phyloP scores from a whole-genome alignment of 2,113 vertebrate species.

The Ictidomys tridecemlineatus region DNA sequence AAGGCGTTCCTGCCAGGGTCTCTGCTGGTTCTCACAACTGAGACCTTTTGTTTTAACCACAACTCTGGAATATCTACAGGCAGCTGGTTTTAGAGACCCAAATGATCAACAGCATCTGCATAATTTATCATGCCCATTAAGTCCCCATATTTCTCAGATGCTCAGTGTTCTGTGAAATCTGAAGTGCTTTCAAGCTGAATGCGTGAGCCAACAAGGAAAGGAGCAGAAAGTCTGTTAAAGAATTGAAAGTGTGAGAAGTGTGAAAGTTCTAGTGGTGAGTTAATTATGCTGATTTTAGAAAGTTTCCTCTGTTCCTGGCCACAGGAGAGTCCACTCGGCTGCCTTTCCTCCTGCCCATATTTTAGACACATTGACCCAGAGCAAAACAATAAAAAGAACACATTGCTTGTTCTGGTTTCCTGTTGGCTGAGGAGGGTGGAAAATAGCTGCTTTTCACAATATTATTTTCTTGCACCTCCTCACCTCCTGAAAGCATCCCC shows the following conservation, averaged over 20 bases:
- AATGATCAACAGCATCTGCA: constrained; percentile 45
- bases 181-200: constrained; percentile 28
- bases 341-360: neutral
- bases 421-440: neutral
- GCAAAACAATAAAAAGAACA: neutral
- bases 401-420: neutral
- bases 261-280: neutral
- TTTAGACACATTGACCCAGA: constrained; percentile 14
- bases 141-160: constrained; percentile 51
- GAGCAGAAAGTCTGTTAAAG: neutral
- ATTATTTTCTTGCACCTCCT: neutral
- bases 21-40: neutral
- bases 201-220: neutral
- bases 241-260: neutral
- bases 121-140: constrained; percentile 43
- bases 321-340: neutral
- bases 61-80: constrained; percentile 26
- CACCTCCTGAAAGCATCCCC: neutral
- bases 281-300: neutral
- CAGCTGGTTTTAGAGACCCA: constrained; percentile 45
- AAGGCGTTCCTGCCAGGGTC: neutral
- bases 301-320: neutral
- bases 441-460: neutral
- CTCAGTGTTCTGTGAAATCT: neutral
- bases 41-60: neutral